Conservation (phyloP, 1,140 invertebrate genomes). For the Bicyclus anynana region DNA sequence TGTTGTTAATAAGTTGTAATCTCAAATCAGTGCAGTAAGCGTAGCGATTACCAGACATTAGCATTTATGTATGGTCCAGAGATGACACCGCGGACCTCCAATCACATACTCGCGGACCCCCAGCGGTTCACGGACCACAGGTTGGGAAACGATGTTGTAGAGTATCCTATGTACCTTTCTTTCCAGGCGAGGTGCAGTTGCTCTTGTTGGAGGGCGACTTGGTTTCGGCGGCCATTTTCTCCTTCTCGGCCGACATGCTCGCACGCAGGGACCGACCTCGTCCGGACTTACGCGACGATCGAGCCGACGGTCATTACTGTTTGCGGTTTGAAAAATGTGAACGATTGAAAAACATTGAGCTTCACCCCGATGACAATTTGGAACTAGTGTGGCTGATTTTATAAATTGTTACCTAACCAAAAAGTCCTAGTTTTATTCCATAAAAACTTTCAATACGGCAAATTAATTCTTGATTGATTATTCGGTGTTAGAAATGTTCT, state of each 20-base stretch:
- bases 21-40: too few relatives aligned
- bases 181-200: conserved; percentile 70
- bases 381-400: not conserved
- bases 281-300: conserved; percentile 37
- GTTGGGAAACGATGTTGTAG: not conserved
- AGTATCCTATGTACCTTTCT: conserved; percentile 53
- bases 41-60: too few relatives aligned
- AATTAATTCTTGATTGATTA: too few relatives aligned
- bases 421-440: too few relatives aligned
- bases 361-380: not conserved
- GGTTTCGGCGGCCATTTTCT: conserved; percentile 65
- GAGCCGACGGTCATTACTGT: conserved; percentile 53
- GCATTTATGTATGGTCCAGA: too few relatives aligned
- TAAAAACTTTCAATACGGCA: too few relatives aligned
- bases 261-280: conserved; percentile 33
- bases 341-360: not conserved
- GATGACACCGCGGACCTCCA: too few relatives aligned
- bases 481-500: too few relatives aligned
- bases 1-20: too few relatives aligned
- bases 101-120: not conserved
- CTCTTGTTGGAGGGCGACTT: conserved; percentile 70
- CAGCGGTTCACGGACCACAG: not conserved
- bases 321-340: conserved; percentile 21
- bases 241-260: conserved; percentile 67
- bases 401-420: too few relatives aligned